Evolutionary conservation across 1,140 invertebrate genomes (phyloP), one percentile per base, ranked within the genome.

Genomic region (Bicyclus anynana): DNA sequence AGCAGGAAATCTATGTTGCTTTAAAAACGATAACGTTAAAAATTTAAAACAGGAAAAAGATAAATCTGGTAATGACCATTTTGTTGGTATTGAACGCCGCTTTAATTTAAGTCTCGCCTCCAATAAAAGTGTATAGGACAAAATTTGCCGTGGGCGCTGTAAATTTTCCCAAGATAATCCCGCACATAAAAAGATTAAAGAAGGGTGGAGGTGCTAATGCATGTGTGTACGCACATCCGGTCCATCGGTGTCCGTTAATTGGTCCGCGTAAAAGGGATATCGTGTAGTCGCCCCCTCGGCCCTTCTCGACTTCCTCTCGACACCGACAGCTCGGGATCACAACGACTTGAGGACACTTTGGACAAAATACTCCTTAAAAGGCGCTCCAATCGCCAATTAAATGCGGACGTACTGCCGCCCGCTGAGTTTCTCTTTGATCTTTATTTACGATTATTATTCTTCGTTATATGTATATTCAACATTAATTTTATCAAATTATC

Each of bases 181-280:
- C 65, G 60, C 56, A 62, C 67, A 71, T 81, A 79, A 79, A 78
- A 79, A 82, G 80, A 86, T 84, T 84, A 80, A 76, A 82, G 70
- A 61, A 73, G 75, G 78, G 74, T 75, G 57, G 59, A 87, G 83
- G 84, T 86, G 84, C 79, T 87, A 87, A 87, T 87, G 83, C 69
- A 67, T 79, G 65, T 76, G 70, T 80, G 74, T 78, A 79, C 68
- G 72, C 72, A 78, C 80, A 84, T 87, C 84, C 84, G 84, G 81
- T 81, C 81, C 72, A 70, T 68, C 62, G 65, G 74, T 72, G 80
- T 79, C 77, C 78, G 83, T 87, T 87, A 87, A 87, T 87, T 87
- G 84, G 80, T 80, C 76, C 68, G 69, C 80, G 80, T 87, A 87
- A 87, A 86, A 87, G 84, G 83, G 81, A 87, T 87, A 82, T 82